Evolutionary conservation across 2,113 vertebrate genomes (phyloP).

Genomic region (Anhinga anhinga): DNA sequence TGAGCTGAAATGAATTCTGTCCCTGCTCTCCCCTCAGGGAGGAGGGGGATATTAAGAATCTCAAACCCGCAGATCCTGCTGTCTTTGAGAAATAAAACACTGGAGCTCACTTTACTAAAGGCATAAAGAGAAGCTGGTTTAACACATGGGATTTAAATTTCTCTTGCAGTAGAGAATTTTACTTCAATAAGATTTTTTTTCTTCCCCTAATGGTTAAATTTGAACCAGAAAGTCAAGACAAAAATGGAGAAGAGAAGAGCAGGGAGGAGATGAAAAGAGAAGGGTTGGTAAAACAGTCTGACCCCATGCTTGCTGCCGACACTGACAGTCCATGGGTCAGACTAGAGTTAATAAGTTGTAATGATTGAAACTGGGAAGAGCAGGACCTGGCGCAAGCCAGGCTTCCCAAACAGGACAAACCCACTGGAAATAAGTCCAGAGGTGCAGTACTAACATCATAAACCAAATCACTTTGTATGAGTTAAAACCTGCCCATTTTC

Average conservation of each 20-base stretch:
- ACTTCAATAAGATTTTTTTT: neutral
- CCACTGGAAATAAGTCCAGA: neutral
- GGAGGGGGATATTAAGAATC: neutral
- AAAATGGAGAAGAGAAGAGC: neutral
- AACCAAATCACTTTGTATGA: neutral
- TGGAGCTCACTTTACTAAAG: neutral
- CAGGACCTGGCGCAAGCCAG: fast-evolving
- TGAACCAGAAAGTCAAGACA: neutral
- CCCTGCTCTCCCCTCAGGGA: neutral
- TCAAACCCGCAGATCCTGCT: neutral
- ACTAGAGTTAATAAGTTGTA: neutral
- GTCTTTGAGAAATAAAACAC: slow-evolving; percentile 32
- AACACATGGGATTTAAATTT: neutral
- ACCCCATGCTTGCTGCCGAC: neutral
- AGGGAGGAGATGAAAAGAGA: neutral
- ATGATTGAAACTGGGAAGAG: neutral
- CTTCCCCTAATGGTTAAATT: neutral
- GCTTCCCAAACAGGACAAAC: neutral
- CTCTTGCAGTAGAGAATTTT: neutral
- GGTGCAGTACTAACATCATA: neutral
- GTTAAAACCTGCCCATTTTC: neutral
- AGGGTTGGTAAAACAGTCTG: neutral
- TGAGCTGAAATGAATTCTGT: slow-evolving; percentile 37
- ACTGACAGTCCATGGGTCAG: neutral
- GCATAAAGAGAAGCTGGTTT: neutral